Evolutionary conservation across 2,888 invertebrate genomes (phyloP), one percentile per base, ranked within the genome.

Genomic region (Melieria omissa): DNA sequence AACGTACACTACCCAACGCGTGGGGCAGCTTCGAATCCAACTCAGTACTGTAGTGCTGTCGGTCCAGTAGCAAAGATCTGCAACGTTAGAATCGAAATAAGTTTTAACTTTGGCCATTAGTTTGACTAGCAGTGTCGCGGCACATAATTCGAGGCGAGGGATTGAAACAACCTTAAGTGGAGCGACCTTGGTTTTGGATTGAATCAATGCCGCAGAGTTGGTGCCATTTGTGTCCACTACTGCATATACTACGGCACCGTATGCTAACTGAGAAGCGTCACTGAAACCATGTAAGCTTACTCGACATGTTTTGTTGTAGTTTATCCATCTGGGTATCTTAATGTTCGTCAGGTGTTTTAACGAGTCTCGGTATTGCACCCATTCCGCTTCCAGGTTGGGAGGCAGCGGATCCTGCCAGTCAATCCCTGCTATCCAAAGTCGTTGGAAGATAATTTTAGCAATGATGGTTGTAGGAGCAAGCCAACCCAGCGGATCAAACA

Each of bases 351-450:
- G 14, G 8, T 44, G n/a, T 45, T 42, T n/a, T 46, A 71, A 46
- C 70, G 76, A 29, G 78, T 80, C 46, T 55, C 49, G 42, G 74
- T 78, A 70, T 49, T 80, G 16, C 47, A 74, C 55, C 74, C 70
- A 52, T 65, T 79, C 14, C 60, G 74, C 10, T 14, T 49, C 14
- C 76, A 77, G 72, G 73, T 74, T 12, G 71, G 77, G 55, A 62
- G 78, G 44, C 75, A 64, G 52, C 1, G 12, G 52, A 42, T 64
- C 49, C 41, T 74, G 55, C 73, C 75, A 12, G 61, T 76, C n/a
- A 60, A 70, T 55, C 61, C 75, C 45, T 6, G 41, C 45, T 7
- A 44, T n/a, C 65, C 55, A 45, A 0, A 55, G 16, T 41, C 16
- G 49, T 54, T 55, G 65, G 6, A 65, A 44, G 45, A 55, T 70